Percentiles rank a stretch among this genome's conserved stretches.
Evolutionary conservation across 2,888 invertebrate species (phyloP).

Genomic region (Oscheius onirici): DNA sequence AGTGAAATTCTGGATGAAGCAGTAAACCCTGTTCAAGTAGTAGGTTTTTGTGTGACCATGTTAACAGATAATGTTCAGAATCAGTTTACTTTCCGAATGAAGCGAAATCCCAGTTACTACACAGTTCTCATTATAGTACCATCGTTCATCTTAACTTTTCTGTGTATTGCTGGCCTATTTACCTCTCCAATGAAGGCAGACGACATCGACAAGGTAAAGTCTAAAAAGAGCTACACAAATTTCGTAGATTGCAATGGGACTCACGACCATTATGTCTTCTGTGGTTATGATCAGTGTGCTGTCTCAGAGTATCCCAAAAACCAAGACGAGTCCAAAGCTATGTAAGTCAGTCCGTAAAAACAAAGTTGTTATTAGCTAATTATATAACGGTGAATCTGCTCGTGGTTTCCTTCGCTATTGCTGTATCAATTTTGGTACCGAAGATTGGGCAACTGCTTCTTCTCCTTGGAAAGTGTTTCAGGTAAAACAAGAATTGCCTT

Average conservation of each 20-base stretch:
- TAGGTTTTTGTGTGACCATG: neutral
- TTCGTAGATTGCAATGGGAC: slow-evolving; percentile 25
- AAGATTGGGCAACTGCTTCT: slow-evolving; percentile 15
- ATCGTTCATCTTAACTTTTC: slow-evolving; percentile 20
- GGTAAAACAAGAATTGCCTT: neutral
- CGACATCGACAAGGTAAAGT: slow-evolving; percentile 28
- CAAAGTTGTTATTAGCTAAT: slow-evolving; percentile 6
- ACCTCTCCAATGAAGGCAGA: slow-evolving; percentile 3
- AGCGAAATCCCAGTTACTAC: slow-evolving; percentile 26
- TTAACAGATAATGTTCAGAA: slow-evolving; percentile 3
- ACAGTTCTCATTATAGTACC: slow-evolving; percentile 27
- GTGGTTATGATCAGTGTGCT: slow-evolving; percentile 25
- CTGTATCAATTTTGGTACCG: slow-evolving; percentile 16
- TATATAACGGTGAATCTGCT: slow-evolving; percentile 23
- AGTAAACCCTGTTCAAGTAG: neutral
- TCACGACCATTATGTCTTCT: slow-evolving; percentile 27
- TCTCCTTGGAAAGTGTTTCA: neutral
- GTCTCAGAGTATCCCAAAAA: slow-evolving; percentile 28
- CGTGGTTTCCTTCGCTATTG: slow-evolving; percentile 12
- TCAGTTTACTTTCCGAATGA: slow-evolving; percentile 25
- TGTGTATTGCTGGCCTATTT: slow-evolving; percentile 31
- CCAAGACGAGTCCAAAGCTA: slow-evolving; percentile 16
- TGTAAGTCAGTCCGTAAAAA: slow-evolving; percentile 1
- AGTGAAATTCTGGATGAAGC: slow-evolving; percentile 23
- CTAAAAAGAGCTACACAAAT: neutral